A percentile compares a stretch with the other conserved stretches of the same genome.
Evolutionary conservation across 2,113 vertebrate genomes (phyloP).

Genomic region (Poeciliopsis occidentalis): DNA sequence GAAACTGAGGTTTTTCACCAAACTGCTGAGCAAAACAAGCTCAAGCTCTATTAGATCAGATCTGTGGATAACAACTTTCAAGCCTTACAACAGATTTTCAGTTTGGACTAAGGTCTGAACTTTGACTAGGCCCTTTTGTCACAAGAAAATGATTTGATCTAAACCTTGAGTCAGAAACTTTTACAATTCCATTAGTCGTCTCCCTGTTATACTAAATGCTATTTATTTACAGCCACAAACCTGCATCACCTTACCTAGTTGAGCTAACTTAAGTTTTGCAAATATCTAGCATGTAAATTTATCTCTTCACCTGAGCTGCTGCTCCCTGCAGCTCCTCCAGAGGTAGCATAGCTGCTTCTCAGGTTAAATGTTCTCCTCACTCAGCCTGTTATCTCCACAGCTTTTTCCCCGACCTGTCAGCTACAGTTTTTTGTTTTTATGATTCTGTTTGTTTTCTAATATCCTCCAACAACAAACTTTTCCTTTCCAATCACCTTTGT

Average conservation of each 20-base stretch:
- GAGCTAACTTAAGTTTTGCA: too few relatives aligned
- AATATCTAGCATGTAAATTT: too few relatives aligned
- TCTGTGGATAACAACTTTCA: background rate
- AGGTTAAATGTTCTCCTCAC: background rate
- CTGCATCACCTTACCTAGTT: too few relatives aligned
- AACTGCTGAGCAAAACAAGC: background rate
- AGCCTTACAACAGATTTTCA: background rate
- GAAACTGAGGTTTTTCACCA: background rate
- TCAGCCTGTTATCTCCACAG: too few relatives aligned
- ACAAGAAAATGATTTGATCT: background rate
- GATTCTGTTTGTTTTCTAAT: background rate
- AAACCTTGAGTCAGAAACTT: background rate
- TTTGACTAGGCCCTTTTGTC: background rate
- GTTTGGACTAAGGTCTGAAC: background rate
- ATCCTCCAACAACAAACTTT: background rate
- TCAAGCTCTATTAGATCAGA: background rate
- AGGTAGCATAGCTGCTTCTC: background rate
- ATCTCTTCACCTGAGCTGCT: too few relatives aligned
- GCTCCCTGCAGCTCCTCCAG: too few relatives aligned
- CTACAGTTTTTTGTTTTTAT: background rate
- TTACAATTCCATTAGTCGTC: background rate
- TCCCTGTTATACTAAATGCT: background rate
- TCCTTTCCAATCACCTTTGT: background rate
- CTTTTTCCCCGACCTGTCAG: background rate
- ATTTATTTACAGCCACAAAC: background rate